Evolutionary conservation across 2,797 vertebrate genomes (phyloP).

Genomic region (Crocodylus rhombifer): DNA sequence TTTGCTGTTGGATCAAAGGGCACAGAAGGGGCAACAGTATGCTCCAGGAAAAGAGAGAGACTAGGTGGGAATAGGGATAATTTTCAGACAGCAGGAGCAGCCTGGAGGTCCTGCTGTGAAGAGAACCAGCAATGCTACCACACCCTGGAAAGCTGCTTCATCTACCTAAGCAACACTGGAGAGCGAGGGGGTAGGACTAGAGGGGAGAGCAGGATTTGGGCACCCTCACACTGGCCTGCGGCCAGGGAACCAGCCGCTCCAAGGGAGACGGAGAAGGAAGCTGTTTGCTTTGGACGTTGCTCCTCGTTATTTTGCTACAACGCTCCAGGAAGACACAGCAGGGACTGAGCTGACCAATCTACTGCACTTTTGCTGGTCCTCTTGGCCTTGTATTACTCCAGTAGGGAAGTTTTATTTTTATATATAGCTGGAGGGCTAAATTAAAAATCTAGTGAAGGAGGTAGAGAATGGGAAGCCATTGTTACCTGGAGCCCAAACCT

Average conservation of each 20-base stretch:
- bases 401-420: slow-evolving; percentile 69
- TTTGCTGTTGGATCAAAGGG: neutral
- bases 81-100: neutral
- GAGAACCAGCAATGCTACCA: neutral
- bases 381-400: slow-evolving; percentile 72
- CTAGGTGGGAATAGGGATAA: neutral
- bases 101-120: neutral
- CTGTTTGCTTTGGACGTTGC: slow-evolving; percentile 71
- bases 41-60: neutral
- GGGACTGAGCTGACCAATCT: slow-evolving; percentile 73
- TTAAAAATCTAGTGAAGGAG: slow-evolving; percentile 68
- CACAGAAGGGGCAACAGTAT: neutral
- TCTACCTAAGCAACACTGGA: neutral
- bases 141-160: neutral
- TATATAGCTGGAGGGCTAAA: slow-evolving; percentile 67
- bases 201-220: slow-evolving; percentile 9
- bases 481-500: slow-evolving; percentile 57
- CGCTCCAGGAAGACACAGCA: slow-evolving; percentile 60
- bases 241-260: slow-evolving; percentile 5
- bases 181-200: neutral
- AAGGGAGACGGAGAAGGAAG: slow-evolving; percentile 3
- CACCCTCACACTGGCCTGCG: neutral
- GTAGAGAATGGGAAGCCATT: slow-evolving; percentile 31
- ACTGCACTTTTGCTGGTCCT: slow-evolving; percentile 74
- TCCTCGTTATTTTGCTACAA: slow-evolving; percentile 65